Percentiles rank a stretch among this genome's conserved stretches.
Evolutionary conservation across 2,888 invertebrate species (phyloP).

Genomic region (Endotricha flammealis): DNA sequence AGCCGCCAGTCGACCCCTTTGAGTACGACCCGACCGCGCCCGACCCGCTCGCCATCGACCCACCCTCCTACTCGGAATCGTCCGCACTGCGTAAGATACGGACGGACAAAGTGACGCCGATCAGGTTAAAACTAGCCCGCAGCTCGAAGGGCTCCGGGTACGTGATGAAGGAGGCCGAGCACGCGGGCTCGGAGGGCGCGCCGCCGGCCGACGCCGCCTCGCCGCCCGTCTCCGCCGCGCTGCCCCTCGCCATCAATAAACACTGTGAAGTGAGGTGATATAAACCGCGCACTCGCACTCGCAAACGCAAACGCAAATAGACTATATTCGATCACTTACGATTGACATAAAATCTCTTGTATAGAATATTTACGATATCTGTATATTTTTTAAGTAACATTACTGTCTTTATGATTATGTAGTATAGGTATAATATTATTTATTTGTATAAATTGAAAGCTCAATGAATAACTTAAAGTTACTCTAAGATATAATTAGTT

Average conservation of each 20-base stretch:
- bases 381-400: slow-evolving; percentile 51
- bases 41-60: slow-evolving; percentile 65
- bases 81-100: slow-evolving; percentile 77
- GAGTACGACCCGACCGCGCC: slow-evolving; percentile 67
- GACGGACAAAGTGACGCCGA: slow-evolving; percentile 85
- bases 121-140: slow-evolving; percentile 89
- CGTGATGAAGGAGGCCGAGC: slow-evolving; percentile 75
- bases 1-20: slow-evolving; percentile 59
- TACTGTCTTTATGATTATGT: slow-evolving; percentile 40
- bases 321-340: slow-evolving; percentile 18
- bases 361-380: slow-evolving; percentile 38
- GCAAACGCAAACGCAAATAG: slow-evolving; percentile 23
- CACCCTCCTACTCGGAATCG: slow-evolving; percentile 57
- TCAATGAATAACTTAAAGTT: slow-evolving; percentile 75
- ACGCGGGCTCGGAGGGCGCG: slow-evolving; percentile 39
- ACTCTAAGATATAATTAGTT: slow-evolving; percentile 55
- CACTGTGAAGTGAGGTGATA: slow-evolving; percentile 95
- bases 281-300: slow-evolving; percentile 41
- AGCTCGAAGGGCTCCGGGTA: slow-evolving; percentile 87
- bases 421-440: slow-evolving; percentile 62
- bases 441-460: slow-evolving; percentile 76
- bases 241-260: slow-evolving; percentile 82
- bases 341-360: slow-evolving; percentile 39
- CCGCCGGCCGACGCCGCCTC: slow-evolving; percentile 23
- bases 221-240: slow-evolving; percentile 28